Conservation (phyloP, 2,888 invertebrate genomes). For the Aplocera efformata region DNA sequence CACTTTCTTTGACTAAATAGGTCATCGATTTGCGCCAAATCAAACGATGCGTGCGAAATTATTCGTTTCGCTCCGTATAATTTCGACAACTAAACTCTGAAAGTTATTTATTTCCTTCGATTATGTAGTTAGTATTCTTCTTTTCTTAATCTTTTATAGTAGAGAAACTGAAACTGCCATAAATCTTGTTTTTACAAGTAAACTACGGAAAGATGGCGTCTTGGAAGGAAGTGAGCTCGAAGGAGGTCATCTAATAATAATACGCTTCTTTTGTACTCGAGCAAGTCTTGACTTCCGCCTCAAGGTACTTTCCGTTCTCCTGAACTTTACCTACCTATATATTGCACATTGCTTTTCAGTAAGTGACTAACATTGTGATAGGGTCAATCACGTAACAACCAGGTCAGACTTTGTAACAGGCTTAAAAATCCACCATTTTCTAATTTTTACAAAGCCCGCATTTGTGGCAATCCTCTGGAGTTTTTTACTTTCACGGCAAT, state of each 20-base stretch:
- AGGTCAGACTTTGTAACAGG: neutral
- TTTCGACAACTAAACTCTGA: constrained; percentile 18
- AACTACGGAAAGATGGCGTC: constrained; percentile 19
- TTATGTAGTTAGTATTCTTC: constrained; percentile 11
- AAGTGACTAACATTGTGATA: constrained; percentile 8
- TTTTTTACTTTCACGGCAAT: too few species aligned
- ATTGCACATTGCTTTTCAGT: too few species aligned
- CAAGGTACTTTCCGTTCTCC: constrained; percentile 10
- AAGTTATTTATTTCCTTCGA: constrained; percentile 23
- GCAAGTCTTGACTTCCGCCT: constrained; percentile 21
- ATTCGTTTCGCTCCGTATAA: constrained; percentile 16
- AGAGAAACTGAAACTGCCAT: constrained; percentile 41
- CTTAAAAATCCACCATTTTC: too few species aligned
- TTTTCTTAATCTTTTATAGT: constrained; percentile 24
- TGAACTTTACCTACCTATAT: too few species aligned
- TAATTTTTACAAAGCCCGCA: too few species aligned
- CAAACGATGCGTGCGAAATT: constrained; percentile 17
- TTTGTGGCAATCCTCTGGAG: too few species aligned
- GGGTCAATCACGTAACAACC: constrained; percentile 19
- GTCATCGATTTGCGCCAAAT: neutral
- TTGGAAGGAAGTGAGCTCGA: constrained; percentile 16
- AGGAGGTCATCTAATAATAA: constrained; percentile 33
- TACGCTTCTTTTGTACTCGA: constrained; percentile 25
- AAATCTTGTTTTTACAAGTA: constrained; percentile 41
- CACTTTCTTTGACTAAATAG: too few species aligned